Conservation (phyloP, 2,797 vertebrate genomes). For the Ceryle rudis region DNA sequence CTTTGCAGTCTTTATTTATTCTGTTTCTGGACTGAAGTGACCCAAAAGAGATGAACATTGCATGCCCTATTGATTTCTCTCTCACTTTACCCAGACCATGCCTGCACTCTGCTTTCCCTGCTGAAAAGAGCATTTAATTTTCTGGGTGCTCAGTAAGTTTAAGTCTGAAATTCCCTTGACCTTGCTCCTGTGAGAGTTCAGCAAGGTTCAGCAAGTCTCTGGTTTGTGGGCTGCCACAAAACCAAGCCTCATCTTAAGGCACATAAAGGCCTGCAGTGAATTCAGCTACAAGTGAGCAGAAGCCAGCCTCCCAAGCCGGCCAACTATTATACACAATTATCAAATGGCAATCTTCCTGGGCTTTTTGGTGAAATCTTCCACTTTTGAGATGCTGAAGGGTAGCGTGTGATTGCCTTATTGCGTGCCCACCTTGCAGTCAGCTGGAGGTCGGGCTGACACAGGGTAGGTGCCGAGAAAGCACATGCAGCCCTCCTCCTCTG, state of each 20-base stretch:
- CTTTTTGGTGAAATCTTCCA: neutral
- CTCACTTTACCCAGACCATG: neutral
- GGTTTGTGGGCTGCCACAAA: conserved; percentile 15
- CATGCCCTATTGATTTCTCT: neutral
- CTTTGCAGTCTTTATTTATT: neutral
- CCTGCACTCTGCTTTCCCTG: neutral
- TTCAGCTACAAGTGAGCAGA: neutral
- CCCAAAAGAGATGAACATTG: neutral
- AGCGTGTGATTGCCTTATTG: neutral
- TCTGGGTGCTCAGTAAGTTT: conserved; percentile 15
- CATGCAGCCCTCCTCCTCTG: neutral
- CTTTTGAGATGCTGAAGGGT: neutral
- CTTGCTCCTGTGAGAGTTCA: neutral
- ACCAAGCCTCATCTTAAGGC: neutral
- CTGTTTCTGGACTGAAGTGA: neutral
- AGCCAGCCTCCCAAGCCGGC: neutral
- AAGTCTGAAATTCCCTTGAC: conserved; percentile 18
- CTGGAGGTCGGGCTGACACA: neutral
- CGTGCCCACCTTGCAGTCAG: neutral
- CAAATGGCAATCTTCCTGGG: neutral
- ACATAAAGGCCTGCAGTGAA: neutral
- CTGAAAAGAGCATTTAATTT: neutral
- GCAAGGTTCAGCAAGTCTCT: neutral
- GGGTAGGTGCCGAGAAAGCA: neutral
- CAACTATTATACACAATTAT: neutral